Evolutionary conservation across 2,888 invertebrate genomes (phyloP), one percentile per base, ranked within the genome.

Genomic region (Uloborus plumipes): DNA sequence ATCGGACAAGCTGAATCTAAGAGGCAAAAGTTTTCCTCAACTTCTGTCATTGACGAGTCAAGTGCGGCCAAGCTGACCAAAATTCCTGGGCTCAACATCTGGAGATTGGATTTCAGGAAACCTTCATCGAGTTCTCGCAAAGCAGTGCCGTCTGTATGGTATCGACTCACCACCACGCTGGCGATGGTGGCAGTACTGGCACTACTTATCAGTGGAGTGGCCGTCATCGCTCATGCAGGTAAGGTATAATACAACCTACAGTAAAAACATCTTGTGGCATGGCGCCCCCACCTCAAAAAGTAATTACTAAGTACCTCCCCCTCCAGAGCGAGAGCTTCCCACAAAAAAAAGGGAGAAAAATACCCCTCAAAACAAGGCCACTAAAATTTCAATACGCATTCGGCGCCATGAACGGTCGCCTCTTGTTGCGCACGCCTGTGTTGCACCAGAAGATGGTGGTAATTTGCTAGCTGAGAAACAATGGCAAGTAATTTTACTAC

Each of bases 181-280:
- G 71, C 73, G 0, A 70, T 83, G 62, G 3, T 76, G 1, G 62
- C 61, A 11, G 59, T 73, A 11, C 39, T 83, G 62, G 67, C 59
- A 7, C 53, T 83, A 6, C 47, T 83, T n/a, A 18, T 77, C 4
- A 55, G 51, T 15, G 82, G 82, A 6, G 53, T 77, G 1, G 82
- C 77, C 13, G 72, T 83, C 11, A 62, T 83, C 50, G 73, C 64
- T 1, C 73, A 83, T 22, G 76, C 82, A 50, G 77, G 82, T 83
- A 66, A 11, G 39, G 9, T 39, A 11, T 39, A 4, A 4, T 4
- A 26, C 26, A 26, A 26, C 26, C 26, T 2, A 26, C 2, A 26
- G 2, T 26, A 26, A 26, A 26, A 26, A 26, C 2, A 26, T 3
- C 2, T 26, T 26, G 26, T 26, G 26, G 2, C 26, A 26, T 26